Evolutionary conservation across 2,888 invertebrate genomes (phyloP), one percentile per base, ranked within the genome.

Genomic region (Pristionchus entomophagus): DNA sequence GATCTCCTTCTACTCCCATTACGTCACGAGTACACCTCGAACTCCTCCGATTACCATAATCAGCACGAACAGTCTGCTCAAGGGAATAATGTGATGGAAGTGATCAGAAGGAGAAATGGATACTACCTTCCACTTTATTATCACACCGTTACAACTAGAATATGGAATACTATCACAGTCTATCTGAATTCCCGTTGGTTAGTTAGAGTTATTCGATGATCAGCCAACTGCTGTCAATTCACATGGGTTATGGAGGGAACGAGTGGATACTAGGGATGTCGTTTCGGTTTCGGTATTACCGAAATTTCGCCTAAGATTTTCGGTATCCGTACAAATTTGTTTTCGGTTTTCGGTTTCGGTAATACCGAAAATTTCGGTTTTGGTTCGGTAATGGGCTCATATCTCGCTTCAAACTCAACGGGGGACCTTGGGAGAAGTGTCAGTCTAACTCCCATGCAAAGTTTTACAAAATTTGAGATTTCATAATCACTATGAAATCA

Each of bases 11-110:
- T 45, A 73, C 73, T 73, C 73, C n/a, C 26, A 41, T 41, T 22
- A 73, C 73, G 73, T 73, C 73, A 73, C 45, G 73, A 73, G 73
- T 73, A 73, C 73, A 73, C 73, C 12, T n/a, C 73, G 73, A 73
- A 73, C 73, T 73, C 32, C 73, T 26, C 26, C 45, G 10, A 73
- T 73, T 45, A 41, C 73, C 73, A 73, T 73, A 73, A 73, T 73
- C 45, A 73, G 41, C 73, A 3, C 41, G 56, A 8, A 14, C 56
- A n/a, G 3, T 69, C 35, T 2, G 14, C 22, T 69, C 59, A 29
- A 59, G 8, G 22, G 5, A 69, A 17, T 73, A 19, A 73, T 73
- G n/a, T 14, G 41, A 56, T 3, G 26, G 0, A 45, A 14, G 56
- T 8, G 35, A 65, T 17, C 32, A 65, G 35, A 65, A 35, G 19